Conservation (phyloP, 2,113 vertebrate genomes). For the Ameiurus melas region DNA sequence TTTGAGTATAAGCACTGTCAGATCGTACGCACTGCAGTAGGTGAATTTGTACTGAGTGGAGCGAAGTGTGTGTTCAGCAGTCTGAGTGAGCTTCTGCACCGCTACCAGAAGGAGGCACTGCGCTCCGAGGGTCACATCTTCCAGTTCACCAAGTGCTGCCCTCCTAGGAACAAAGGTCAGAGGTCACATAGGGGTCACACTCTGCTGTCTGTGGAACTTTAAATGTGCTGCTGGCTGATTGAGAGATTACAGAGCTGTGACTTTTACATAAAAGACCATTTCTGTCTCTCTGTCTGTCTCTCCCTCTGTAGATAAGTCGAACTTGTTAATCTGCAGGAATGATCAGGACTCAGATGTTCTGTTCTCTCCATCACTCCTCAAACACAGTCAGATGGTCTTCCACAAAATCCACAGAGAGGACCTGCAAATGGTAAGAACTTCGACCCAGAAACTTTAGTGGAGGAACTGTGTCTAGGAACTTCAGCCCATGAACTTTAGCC, state of each 20-base stretch:
- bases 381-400: conserved; percentile 96
- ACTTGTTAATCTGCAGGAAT: conserved; percentile 89
- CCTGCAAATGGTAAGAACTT: conserved; percentile 82
- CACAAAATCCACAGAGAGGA: conserved; percentile 97
- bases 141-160: conserved; percentile 91
- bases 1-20: conserved; percentile 92
- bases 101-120: conserved; percentile 96
- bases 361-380: conserved; percentile 79
- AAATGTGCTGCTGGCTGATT: not conserved
- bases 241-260: not conserved
- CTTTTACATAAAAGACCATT: not conserved
- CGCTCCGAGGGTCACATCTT: conserved; percentile 92
- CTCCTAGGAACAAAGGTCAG: conserved; percentile 88
- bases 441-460: not conserved
- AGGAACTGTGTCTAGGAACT: not conserved
- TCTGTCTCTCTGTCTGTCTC: not conserved
- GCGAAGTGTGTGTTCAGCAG: conserved; percentile 86
- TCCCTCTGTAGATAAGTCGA: conserved; percentile 84
- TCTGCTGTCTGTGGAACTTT: not conserved
- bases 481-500: not conserved
- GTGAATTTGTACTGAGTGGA: conserved; percentile 88
- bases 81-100: conserved; percentile 88
- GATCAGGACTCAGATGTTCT: conserved; percentile 79
- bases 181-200: not conserved
- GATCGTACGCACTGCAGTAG: conserved; percentile 82